Evolutionary conservation across 2,113 vertebrate genomes (phyloP), one percentile per base, ranked within the genome.

Genomic region (Sialia sialis): DNA sequence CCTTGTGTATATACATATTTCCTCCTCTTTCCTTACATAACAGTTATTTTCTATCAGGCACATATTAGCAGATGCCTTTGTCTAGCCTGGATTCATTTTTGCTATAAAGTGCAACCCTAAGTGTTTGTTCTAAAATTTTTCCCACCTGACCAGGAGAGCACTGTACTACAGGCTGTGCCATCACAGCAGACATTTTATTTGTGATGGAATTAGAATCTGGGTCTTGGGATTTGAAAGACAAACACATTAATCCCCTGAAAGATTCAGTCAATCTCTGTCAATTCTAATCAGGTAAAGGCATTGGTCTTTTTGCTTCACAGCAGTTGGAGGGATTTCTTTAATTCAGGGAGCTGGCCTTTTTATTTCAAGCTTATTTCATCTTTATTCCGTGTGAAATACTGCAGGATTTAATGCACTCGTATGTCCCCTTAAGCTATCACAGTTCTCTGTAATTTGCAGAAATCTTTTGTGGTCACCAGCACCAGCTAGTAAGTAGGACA

Each of bases 201-300:
- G 89, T 81, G 86, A 64, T 96, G 6, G 29, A 96, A 94, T 97
- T 97, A 97, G 95, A 96, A 94, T 95, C 67, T 89, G 80, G 86
- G 81, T 96, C 64, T 97, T 96, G 85, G 84, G 93, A 94, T 97
- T 96, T 96, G 87, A 92, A 97, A 97, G 85, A 49, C 80, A 95
- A 93, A 80, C 22, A 4, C 78, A 85, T 96, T 96, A 96, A 94
- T 96, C 87, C 93, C 75, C 87, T 97, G 90, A 96, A 96, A 82
- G 84, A 94, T 92, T 96, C 75, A 89, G 83, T 94, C 91, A 94
- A 69, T 96, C 67, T 79, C 88, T 96, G 92, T 95, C 91, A 95
- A n/a, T 85, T 95, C 72, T 87, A 97, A 96, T 95, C 85, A 86
- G 51, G 84, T 84, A 89, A 94, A 96, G 80, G 73, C 87, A 89